Evolutionary conservation across 2,113 vertebrate species (phyloP).

Genomic region (Psammodynastes pulverulentus): DNA sequence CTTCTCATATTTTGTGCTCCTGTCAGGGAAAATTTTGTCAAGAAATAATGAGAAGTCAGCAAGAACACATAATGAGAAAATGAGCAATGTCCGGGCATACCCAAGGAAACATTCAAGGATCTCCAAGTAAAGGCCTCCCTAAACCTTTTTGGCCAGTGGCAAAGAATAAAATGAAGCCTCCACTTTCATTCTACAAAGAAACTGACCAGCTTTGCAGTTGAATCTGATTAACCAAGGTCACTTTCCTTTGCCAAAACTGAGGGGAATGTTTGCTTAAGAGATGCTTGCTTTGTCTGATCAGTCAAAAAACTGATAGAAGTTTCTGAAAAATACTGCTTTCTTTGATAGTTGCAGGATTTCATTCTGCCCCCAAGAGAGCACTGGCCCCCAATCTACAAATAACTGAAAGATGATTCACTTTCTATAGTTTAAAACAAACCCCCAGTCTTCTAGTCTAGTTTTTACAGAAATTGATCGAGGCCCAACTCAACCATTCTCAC

Average conservation of each 20-base stretch:
- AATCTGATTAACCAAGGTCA: neutral
- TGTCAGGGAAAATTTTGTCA: neutral
- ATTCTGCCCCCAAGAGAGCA: neutral
- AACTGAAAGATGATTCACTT: neutral
- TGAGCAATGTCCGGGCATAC: neutral
- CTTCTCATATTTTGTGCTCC: neutral
- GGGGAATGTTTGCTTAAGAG: neutral
- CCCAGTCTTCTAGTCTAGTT: slow-evolving; percentile 10
- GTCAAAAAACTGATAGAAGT: neutral
- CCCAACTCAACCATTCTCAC: slow-evolving; percentile 24
- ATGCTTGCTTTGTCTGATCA: neutral
- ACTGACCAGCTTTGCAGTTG: neutral
- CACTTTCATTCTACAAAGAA: neutral
- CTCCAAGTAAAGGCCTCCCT: neutral
- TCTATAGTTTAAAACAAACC: neutral
- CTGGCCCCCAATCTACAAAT: neutral
- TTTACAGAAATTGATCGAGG: neutral
- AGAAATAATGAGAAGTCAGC: slow-evolving; percentile 23
- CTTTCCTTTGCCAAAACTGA: neutral
- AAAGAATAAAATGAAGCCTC: neutral
- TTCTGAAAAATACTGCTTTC: neutral
- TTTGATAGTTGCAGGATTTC: neutral
- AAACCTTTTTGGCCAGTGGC: neutral
- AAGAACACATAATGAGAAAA: slow-evolving; percentile 5
- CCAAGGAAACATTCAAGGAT: accelerated